Conservation (phyloP, 2,888 invertebrate species). For the Dorcus hopei region DNA sequence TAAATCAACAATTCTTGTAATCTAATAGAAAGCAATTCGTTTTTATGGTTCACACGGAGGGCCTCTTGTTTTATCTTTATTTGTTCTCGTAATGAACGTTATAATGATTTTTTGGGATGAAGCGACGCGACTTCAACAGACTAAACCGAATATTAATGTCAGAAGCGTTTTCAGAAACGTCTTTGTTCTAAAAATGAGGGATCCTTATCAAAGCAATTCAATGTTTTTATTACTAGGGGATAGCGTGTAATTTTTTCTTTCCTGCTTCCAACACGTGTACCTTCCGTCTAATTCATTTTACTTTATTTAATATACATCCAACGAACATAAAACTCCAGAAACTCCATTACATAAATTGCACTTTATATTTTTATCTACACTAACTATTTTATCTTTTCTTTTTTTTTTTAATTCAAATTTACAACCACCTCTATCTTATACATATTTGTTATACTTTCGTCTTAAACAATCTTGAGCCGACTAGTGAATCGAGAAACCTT, state of each 20-base stretch:
- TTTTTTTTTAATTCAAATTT: too few species aligned
- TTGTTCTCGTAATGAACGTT: slow-evolving; percentile 43
- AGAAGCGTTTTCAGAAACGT: slow-evolving; percentile 43
- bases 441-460: too few species aligned
- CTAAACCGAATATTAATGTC: slow-evolving; percentile 44
- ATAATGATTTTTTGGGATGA: slow-evolving; percentile 44
- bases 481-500: too few species aligned
- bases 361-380: neutral
- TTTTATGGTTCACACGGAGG: slow-evolving; percentile 39
- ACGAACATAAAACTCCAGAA: slow-evolving; percentile 6
- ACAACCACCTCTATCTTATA: too few species aligned
- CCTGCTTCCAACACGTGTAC: slow-evolving; percentile 10
- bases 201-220: slow-evolving; percentile 43
- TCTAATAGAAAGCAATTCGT: slow-evolving; percentile 39
- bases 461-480: too few species aligned
- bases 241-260: slow-evolving; percentile 21
- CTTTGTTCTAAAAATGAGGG: slow-evolving; percentile 46
- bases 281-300: slow-evolving; percentile 11
- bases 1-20: slow-evolving; percentile 17
- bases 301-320: slow-evolving; percentile 10
- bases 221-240: slow-evolving; percentile 43
- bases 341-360: neutral
- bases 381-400: too few species aligned
- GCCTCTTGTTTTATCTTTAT: slow-evolving; percentile 42
- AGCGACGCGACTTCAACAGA: slow-evolving; percentile 35